Evolutionary conservation across 2,113 vertebrate species (phyloP), one percentile per base, ranked within the genome.

Genomic region (Heterotis niloticus): DNA sequence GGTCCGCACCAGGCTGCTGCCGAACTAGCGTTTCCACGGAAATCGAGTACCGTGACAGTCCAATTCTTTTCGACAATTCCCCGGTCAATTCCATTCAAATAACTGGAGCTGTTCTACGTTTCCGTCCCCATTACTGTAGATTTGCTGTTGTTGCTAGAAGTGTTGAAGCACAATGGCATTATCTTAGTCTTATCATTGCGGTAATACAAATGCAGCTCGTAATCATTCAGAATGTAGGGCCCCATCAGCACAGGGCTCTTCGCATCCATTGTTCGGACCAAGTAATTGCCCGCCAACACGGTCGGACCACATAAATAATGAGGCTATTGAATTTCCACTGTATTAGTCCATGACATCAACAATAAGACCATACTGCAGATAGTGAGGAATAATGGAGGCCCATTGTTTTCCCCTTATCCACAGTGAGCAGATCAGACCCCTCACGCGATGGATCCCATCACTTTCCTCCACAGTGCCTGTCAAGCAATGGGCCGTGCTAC

Each of bases 1-100:
- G 85, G 84, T 87, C 84, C 86, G 87, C 84, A 84, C 87, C 88
- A 81, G 86, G 80, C 82, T 57, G 75, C 71, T 56, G 5, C 26
- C 56, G 80, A 89, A 86, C 83, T 88, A 87, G 89, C 81, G 82
- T 74, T 77, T 83, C 78, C 16, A 26, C 44, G 75, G 78, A 80
- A 80, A 85, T 80, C 29, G 26, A 78, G 69, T 78, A 83, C 82
- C 83, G 76, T 64, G 80, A 75, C 67, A 16, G 62, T 73, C 73
- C 75, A 79, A 81, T 71, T 80, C 81, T 77, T 59, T 16, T 57
- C 56, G 66, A 71, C 60, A 75, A 26, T 68, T 24, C 77, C 70
- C 75, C 79, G 28, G 66, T 74, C 79, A 0, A 75, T 68, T 73
- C 84, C 60, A 51, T 82, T 75, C 71, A 59, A 75, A 20, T 71